phyloP scores from a whole-genome alignment of 2,113 vertebrate genomes.

The Phycodurus eques region DNA sequence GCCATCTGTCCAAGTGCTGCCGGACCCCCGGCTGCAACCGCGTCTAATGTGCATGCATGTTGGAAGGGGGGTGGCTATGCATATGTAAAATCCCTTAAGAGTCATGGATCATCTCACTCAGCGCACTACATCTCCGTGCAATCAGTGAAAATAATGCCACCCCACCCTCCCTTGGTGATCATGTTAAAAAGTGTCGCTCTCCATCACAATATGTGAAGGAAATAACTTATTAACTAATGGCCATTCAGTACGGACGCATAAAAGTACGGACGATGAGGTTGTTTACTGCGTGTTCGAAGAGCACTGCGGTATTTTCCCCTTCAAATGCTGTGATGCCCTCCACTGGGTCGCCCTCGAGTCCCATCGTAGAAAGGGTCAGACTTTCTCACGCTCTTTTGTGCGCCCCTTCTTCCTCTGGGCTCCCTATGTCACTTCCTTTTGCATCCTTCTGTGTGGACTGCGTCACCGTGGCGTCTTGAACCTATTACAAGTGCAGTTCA shows the following conservation, averaged over 20 bases:
- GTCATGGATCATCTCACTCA: slow-evolving; percentile 24
- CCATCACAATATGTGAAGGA: neutral
- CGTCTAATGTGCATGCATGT: slow-evolving; percentile 6
- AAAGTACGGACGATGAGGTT: neutral
- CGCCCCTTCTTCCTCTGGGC: slow-evolving; percentile 34
- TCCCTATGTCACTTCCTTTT: slow-evolving; percentile 15
- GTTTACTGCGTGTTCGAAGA: neutral
- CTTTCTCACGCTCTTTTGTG: slow-evolving; percentile 57
- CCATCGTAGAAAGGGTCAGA: slow-evolving; percentile 19
- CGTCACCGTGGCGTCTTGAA: neutral
- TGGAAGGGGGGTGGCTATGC: slow-evolving; percentile 1
- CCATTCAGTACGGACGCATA: neutral
- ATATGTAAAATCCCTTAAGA: slow-evolving; percentile 42
- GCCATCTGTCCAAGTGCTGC: slow-evolving; percentile 64
- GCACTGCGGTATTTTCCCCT: slow-evolving; percentile 23
- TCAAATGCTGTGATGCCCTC: slow-evolving; percentile 4
- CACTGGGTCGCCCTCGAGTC: neutral
- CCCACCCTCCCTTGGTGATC: neutral
- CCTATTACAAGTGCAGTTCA: neutral
- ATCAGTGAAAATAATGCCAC: slow-evolving; percentile 6
- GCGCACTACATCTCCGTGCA: slow-evolving; percentile 17
- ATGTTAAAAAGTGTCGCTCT: neutral
- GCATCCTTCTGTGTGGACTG: slow-evolving; percentile 1
- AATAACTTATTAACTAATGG: neutral
- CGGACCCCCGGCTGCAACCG: slow-evolving; percentile 52